These are phyloP conservation scores for Apis florea DNA, from an alignment of 1,140 invertebrate species.

Conservation along the genomic window DNA sequence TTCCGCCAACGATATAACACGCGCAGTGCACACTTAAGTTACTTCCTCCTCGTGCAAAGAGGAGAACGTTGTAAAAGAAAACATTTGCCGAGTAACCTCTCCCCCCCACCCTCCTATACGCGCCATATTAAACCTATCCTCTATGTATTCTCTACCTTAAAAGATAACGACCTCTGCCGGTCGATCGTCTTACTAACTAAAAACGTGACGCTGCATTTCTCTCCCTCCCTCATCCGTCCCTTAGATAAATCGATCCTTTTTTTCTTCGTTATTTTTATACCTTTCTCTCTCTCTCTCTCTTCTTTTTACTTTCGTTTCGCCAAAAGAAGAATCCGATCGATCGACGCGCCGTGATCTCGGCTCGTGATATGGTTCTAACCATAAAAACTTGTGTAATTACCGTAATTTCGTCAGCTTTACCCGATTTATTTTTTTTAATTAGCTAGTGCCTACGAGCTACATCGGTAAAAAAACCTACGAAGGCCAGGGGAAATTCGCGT, in stretches of 20 bases:
- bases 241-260: no score
- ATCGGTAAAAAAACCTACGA: constrained; percentile 76
- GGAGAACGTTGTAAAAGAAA: constrained; percentile 32
- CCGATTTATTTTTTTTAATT: constrained; percentile 44
- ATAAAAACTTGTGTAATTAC: constrained; percentile 61
- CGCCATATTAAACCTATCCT: constrained; percentile 40
- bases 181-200: constrained; percentile 36
- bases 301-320: no score
- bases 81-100: constrained; percentile 57
- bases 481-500: constrained; percentile 45
- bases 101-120: neutral
- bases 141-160: constrained; percentile 48
- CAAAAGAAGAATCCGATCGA: constrained; percentile 38
- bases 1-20: neutral
- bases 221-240: neutral
- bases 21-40: neutral
- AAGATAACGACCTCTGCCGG: constrained; percentile 40
- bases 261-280: no score
- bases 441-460: constrained; percentile 72
- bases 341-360: constrained; percentile 42
- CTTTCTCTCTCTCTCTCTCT: no score
- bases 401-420: constrained; percentile 40
- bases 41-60: neutral
- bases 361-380: constrained; percentile 77
- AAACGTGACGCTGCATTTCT: constrained; percentile 28